Evolutionary conservation across 2,797 vertebrate species (phyloP), one percentile per base, ranked within the genome.

Genomic region (Lutjanus campechanus): DNA sequence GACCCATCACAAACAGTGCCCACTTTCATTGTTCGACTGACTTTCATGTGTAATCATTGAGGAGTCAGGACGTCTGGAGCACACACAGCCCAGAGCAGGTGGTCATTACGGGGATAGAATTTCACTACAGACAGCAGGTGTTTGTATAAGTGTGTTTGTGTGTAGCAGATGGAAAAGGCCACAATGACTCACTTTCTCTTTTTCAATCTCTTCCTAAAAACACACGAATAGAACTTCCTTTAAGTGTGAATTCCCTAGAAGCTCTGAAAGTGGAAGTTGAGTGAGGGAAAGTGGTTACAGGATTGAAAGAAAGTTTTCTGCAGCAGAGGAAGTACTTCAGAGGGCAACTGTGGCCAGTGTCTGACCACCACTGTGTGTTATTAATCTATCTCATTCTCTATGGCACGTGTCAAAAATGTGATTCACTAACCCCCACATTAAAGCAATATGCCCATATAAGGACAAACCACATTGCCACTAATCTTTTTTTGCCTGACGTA

Each of bases 171-270:
- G 49, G 22, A 68, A 74, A 64, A 77, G 64, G 54, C 47, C 68
- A 62, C 76, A 50, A 50, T 43, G 20, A 43, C 74, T 29, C 36
- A 63, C 81, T 85, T 65, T 82, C 73, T 16, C 47, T 0, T 36
- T 69, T 69, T 62, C 8, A 64, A 29, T n/a, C 15, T 43, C 79
- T 85, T 80, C 84, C 77, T 55, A 69, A 61, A 66, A 74, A 73
- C 29, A 19, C 20, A 47, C 61, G 5, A 49, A 6, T 46, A 43
- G 6, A 60, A 75, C 85, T 82, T 77, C 71, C 76, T 68, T 64
- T 15, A 46, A n/a, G 15, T 41, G 58, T 47, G 1, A 58, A 75
- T 49, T 74, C 11, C 61, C 46, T 8, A 1, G 44, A 69, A 5
- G 19, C 8, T 78, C 1, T 15, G 22, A 71, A 69, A 78, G 67